These are phyloP conservation scores for Lipophrys pholis DNA, from an alignment of 2,113 vertebrate genomes.

Conservation along the genomic window DNA sequence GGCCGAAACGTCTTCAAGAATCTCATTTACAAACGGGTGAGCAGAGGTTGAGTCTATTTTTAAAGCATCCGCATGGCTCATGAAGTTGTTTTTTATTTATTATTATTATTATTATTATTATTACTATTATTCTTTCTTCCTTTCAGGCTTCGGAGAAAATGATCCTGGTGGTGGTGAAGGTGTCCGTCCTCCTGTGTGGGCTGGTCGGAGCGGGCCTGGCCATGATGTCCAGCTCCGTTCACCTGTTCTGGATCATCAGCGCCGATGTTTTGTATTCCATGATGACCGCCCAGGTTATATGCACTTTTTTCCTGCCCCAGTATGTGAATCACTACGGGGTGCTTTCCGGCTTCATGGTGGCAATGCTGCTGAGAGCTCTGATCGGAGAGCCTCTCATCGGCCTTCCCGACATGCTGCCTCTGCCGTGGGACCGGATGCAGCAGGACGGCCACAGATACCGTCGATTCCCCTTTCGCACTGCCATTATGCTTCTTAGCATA, in stretches of 20 bases:
- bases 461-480: conserved; percentile 50
- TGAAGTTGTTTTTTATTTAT: too few relatives aligned
- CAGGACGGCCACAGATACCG: conserved; percentile 25
- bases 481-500: conserved; percentile 28
- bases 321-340: conserved; percentile 77
- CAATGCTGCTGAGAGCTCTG: conserved; percentile 39
- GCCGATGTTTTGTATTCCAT: conserved; percentile 80
- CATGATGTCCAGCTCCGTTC: conserved; percentile 60
- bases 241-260: conserved; percentile 79
- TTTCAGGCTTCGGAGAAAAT: conserved; percentile 79
- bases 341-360: conserved; percentile 52
- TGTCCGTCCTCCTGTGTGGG: conserved; percentile 76
- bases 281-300: conserved; percentile 83
- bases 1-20: conserved; percentile 85
- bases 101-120: too few relatives aligned
- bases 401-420: conserved; percentile 41
- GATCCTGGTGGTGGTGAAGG: conserved; percentile 75
- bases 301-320: conserved; percentile 66
- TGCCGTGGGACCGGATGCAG: conserved; percentile 47
- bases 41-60: not conserved
- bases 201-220: conserved; percentile 67
- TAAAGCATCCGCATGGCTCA: too few relatives aligned
- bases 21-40: conserved; percentile 79
- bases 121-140: not conserved
- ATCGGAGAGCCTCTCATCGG: conserved; percentile 40